Percentiles rank a stretch among this genome's conserved stretches.
These are phyloP conservation scores for Metacarcinus magister DNA, from an alignment of 2,888 invertebrate genomes.

Conservation along the genomic window DNA sequence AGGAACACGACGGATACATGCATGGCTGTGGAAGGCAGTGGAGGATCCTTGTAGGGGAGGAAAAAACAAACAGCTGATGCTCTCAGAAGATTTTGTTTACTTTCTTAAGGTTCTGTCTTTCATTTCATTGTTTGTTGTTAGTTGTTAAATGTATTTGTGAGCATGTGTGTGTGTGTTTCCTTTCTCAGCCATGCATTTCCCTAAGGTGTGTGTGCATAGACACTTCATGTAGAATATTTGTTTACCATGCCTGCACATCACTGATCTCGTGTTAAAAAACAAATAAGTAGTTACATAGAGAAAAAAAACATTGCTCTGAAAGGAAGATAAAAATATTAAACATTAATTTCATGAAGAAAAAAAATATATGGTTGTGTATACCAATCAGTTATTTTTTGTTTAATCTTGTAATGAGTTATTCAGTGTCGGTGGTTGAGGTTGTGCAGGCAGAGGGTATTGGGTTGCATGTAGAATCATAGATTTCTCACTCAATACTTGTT, in stretches of 20 bases:
- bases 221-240: too few relatives aligned
- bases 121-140: background rate
- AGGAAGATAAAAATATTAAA: background rate
- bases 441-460: background rate
- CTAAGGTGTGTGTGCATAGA: background rate
- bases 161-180: background rate
- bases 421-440: background rate
- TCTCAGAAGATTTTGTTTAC: background rate
- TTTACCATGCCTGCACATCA: background rate
- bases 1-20: background rate
- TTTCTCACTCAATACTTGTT: background rate
- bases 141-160: background rate
- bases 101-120: background rate
- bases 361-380: background rate
- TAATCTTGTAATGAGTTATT: background rate
- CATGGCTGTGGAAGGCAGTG: slow-evolving; percentile 6
- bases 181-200: background rate
- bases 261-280: background rate
- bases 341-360: background rate
- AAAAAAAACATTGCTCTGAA: background rate
- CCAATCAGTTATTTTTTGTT: background rate
- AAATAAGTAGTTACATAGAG: background rate
- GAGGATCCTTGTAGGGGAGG: background rate
- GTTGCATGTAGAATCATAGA: background rate
- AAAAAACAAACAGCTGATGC: background rate